These are phyloP conservation scores for Sibirionetta formosa DNA, from an alignment of 2,797 vertebrate genomes.

Conservation along the genomic window DNA sequence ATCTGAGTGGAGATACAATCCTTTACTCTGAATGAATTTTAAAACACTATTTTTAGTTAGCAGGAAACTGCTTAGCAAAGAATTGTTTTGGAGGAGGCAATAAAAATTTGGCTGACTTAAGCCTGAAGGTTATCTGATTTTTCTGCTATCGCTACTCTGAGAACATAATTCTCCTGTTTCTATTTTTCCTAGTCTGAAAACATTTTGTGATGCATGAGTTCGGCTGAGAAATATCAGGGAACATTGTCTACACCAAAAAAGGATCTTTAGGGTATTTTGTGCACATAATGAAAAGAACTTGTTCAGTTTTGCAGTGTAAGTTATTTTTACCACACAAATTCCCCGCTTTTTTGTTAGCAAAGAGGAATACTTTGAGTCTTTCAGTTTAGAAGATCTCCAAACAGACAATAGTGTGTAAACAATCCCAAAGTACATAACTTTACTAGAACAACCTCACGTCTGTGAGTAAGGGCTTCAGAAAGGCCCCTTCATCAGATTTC, in stretches of 20 bases:
- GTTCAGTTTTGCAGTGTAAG: conserved; percentile 62
- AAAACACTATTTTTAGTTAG: not conserved
- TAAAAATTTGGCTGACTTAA: not conserved
- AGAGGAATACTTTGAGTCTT: conserved; percentile 68
- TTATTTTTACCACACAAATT: conserved; percentile 72
- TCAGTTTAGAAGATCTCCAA: conserved; percentile 77
- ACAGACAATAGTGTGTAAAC: conserved; percentile 82
- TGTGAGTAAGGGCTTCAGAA: conserved; percentile 81
- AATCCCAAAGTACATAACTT: conserved; percentile 77
- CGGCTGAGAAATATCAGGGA: conserved; percentile 2
- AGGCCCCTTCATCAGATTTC: conserved; percentile 81
- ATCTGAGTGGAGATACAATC: not conserved
- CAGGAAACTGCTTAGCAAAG: conserved; percentile 7
- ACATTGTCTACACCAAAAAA: not conserved
- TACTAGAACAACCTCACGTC: conserved; percentile 77
- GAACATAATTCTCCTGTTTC: conserved; percentile 16
- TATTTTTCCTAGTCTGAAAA: conserved; percentile 43
- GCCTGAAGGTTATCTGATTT: conserved; percentile 14
- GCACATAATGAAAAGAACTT: conserved; percentile 69
- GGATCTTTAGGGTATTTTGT: conserved; percentile 61
- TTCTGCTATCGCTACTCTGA: not conserved
- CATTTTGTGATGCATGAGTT: not conserved
- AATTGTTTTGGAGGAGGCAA: not conserved
- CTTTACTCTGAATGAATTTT: not conserved
- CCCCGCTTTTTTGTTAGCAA: conserved; percentile 60